Conservation (phyloP, 2,797 vertebrate species). For the Trachops cirrhosus region DNA sequence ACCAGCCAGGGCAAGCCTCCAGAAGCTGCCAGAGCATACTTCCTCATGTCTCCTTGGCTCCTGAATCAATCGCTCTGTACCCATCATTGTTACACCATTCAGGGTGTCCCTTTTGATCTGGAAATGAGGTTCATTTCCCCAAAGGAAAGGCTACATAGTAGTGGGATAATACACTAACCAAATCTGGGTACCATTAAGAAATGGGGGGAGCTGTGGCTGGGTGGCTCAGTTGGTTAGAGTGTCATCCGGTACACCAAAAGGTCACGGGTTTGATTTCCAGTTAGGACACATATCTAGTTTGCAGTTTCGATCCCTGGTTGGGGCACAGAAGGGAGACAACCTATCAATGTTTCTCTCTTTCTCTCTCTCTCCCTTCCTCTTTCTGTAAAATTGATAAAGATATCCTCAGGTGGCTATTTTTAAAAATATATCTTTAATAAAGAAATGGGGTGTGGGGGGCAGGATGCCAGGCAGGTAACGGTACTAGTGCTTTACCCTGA, state of each 20-base stretch:
- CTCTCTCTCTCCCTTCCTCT: not conserved
- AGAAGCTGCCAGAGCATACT: not conserved
- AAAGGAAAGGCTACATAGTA: not conserved
- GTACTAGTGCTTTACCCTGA: not conserved
- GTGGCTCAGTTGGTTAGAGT: no score
- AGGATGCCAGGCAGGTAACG: not conserved
- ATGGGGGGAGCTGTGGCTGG: not conserved
- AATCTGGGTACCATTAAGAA: not conserved
- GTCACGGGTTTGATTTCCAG: no score
- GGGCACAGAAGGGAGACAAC: no score
- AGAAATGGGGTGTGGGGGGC: not conserved
- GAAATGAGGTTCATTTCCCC: not conserved
- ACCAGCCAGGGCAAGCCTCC: not conserved
- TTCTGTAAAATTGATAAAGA: not conserved
- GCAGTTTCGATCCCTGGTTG: no score
- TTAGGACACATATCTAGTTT: no score
- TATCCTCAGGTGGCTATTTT: not conserved
- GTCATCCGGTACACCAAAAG: no score
- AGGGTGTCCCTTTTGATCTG: not conserved
- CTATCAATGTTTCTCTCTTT: no score
- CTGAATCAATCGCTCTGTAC: not conserved
- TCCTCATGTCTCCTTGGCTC: not conserved
- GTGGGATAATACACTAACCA: not conserved
- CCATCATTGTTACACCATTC: not conserved
- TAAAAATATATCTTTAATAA: not conserved